Evolutionary conservation across 2,888 invertebrate species (phyloP).

Genomic region (Suillia variegata): DNA sequence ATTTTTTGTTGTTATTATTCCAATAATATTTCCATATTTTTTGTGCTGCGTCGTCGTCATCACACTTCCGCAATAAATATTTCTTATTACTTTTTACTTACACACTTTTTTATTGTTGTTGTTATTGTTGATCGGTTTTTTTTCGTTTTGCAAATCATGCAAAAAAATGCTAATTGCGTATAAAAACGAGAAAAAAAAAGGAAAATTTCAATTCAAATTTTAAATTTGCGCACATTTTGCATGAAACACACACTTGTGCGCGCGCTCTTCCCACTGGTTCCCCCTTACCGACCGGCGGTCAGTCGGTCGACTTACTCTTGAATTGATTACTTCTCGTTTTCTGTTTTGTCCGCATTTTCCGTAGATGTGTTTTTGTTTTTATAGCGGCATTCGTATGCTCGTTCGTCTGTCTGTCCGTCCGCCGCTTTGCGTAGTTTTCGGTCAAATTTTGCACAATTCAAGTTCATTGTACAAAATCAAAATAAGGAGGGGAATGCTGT

Average conservation of each 20-base stretch:
- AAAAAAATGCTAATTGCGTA: neutral
- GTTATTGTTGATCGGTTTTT: neutral
- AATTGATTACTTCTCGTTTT: constrained; percentile 19
- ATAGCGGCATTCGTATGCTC: constrained; percentile 46
- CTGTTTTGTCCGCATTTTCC: constrained; percentile 50
- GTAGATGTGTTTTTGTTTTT: constrained; percentile 51
- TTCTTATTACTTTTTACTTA: too few relatives aligned
- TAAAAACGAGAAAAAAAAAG: neutral
- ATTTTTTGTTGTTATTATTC: constrained; percentile 11
- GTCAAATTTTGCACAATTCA: constrained; percentile 48
- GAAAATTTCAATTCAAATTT: neutral
- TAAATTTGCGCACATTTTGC: neutral
- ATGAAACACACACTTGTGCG: neutral
- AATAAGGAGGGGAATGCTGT: neutral
- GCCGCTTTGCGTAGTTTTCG: constrained; percentile 34
- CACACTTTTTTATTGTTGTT: too few relatives aligned
- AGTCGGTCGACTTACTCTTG: too few relatives aligned
- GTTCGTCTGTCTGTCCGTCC: neutral
- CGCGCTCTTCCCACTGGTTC: neutral
- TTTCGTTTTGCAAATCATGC: neutral
- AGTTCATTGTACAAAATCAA: constrained; percentile 41
- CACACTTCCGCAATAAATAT: neutral
- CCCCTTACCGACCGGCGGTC: neutral
- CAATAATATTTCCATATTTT: constrained; percentile 17
- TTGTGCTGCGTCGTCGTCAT: neutral